phyloP scores from a whole-genome alignment of 2,113 vertebrate species.

The Saguinus midas region DNA sequence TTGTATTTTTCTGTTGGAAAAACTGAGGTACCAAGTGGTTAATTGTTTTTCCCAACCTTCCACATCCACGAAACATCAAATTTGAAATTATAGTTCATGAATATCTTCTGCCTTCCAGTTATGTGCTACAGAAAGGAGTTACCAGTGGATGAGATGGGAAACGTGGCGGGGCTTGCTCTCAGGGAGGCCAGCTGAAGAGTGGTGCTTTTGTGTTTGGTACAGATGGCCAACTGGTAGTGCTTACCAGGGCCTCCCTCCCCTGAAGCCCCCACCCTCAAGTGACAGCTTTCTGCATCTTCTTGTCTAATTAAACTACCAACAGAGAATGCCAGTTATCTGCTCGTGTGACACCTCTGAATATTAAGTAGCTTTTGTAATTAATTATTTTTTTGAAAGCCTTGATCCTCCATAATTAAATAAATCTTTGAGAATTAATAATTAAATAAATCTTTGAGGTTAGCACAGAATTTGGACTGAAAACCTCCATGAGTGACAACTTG shows the following conservation, averaged over 20 bases:
- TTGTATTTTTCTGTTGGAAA: slow-evolving; percentile 54
- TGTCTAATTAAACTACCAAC: slow-evolving; percentile 73
- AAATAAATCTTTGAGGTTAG: slow-evolving; percentile 68
- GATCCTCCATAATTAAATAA: slow-evolving; percentile 72
- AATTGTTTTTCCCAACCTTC: slow-evolving; percentile 5
- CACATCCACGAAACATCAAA: background rate
- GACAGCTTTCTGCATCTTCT: slow-evolving; percentile 77
- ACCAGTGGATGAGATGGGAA: background rate
- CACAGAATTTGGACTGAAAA: background rate
- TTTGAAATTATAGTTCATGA: background rate
- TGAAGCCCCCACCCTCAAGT: slow-evolving; percentile 52
- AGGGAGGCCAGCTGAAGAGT: slow-evolving; percentile 46
- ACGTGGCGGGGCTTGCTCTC: background rate
- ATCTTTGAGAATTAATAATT: slow-evolving; percentile 62
- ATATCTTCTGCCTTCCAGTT: slow-evolving; percentile 4
- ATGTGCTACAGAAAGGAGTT: background rate
- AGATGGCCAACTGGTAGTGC: slow-evolving; percentile 68
- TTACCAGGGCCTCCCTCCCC: slow-evolving; percentile 43
- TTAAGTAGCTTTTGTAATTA: slow-evolving; percentile 75
- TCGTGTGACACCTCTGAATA: slow-evolving; percentile 67
- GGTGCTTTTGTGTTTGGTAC: slow-evolving; percentile 33
- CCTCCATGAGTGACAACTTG: background rate
- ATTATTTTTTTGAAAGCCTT: slow-evolving; percentile 75
- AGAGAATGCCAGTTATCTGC: slow-evolving; percentile 74
- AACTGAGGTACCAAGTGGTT: slow-evolving; percentile 71